Percentiles rank a stretch among this genome's conserved stretches.
These are phyloP conservation scores for Tenthredo mesomela DNA, from an alignment of 2,888 invertebrate genomes.

Conservation along the genomic window DNA sequence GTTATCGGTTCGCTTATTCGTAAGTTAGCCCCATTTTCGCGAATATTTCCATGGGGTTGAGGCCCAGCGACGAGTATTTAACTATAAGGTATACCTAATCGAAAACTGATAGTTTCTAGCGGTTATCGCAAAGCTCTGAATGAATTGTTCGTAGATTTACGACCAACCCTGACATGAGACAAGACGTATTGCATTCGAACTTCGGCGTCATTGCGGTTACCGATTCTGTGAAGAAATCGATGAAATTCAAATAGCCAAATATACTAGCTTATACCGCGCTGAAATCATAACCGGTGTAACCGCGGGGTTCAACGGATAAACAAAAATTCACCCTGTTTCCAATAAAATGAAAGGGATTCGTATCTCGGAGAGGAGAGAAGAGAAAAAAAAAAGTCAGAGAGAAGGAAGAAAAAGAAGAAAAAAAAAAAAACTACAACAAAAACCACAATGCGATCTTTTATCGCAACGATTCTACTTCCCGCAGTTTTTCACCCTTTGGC, in stretches of 20 bases:
- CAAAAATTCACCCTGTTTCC: constrained; percentile 38
- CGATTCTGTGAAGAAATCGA: background rate
- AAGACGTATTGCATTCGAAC: background rate
- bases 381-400: background rate
- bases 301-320: background rate
- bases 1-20: background rate
- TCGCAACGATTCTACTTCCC: constrained; percentile 33
- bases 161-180: background rate
- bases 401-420: background rate
- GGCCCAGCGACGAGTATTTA: too few relatives aligned
- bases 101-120: constrained; percentile 41
- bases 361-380: background rate
- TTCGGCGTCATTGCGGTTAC: background rate
- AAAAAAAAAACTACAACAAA: background rate
- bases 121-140: constrained; percentile 50
- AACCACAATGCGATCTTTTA: constrained; percentile 39
- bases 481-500: constrained; percentile 6
- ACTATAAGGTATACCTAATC: constrained; percentile 33
- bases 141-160: constrained; percentile 43
- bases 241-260: constrained; percentile 28
- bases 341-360: constrained; percentile 23
- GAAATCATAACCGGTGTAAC: background rate
- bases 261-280: background rate
- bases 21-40: background rate
- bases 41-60: background rate